Conservation (phyloP, 2,113 vertebrate genomes). For the Brachypteracias leptosomus region DNA sequence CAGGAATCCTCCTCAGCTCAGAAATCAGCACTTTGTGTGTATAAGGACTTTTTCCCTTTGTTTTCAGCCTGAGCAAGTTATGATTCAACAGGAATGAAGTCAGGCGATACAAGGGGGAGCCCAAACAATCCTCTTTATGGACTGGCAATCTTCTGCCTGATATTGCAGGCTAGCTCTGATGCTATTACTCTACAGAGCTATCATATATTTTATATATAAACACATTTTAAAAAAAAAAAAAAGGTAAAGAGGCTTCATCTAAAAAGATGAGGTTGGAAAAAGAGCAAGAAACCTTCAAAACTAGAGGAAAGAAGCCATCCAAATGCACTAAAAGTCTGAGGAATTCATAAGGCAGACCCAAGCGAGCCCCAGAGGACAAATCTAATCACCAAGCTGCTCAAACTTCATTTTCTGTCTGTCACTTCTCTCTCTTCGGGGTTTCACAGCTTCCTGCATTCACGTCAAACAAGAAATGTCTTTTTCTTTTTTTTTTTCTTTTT, state of each 20-base stretch:
- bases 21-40: neutral
- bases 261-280: neutral
- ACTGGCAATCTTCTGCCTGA: neutral
- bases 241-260: neutral
- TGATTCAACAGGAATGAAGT: neutral
- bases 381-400: neutral
- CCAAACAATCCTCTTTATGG: neutral
- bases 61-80: neutral
- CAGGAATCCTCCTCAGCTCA: neutral
- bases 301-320: neutral
- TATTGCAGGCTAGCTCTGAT: neutral
- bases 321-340: neutral
- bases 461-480: accelerated
- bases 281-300: neutral
- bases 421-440: neutral
- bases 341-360: neutral
- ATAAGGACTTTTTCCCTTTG: neutral
- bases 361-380: neutral
- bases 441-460: neutral
- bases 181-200: neutral
- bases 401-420: neutral
- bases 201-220: neutral
- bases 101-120: neutral
- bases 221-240: neutral
- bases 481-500: too few relatives aligned